These are phyloP conservation scores for Gisinianus flammeolus DNA, from an alignment of 2,888 invertebrate genomes.

Conservation along the genomic window DNA sequence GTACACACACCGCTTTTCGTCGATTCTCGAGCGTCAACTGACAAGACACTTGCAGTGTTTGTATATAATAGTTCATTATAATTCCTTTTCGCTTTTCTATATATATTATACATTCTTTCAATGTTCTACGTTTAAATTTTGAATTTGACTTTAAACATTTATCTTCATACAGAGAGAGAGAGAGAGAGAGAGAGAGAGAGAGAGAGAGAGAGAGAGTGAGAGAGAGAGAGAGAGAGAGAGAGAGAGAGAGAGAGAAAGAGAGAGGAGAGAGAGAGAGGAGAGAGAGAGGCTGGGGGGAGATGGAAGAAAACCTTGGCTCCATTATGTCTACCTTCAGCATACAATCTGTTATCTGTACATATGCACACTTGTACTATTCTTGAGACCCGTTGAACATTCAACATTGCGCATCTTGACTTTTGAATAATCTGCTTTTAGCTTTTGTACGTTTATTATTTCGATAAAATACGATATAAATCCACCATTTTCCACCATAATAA, in stretches of 20 bases:
- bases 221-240: not conserved
- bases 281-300: not conserved
- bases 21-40: not conserved
- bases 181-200: too few species aligned
- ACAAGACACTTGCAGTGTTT: not conserved
- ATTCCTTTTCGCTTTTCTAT: not conserved
- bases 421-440: not conserved
- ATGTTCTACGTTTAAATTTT: too few species aligned
- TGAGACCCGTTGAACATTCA: not conserved
- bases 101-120: not conserved
- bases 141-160: too few species aligned
- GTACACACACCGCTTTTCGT: too few species aligned
- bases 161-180: too few species aligned
- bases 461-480: too few species aligned
- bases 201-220: not conserved
- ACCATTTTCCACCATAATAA: too few species aligned
- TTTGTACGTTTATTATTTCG: not conserved
- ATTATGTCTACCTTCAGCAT: slow-evolving; percentile 25
- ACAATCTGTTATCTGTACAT: not conserved
- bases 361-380: not conserved
- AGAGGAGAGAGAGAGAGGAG: not conserved
- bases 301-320: slow-evolving; percentile 31
- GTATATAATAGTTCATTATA: not conserved
- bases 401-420: not conserved
- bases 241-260: not conserved